Evolutionary conservation across 1,140 invertebrate genomes (phyloP).

Genomic region (Hydropsyche tenuis): DNA sequence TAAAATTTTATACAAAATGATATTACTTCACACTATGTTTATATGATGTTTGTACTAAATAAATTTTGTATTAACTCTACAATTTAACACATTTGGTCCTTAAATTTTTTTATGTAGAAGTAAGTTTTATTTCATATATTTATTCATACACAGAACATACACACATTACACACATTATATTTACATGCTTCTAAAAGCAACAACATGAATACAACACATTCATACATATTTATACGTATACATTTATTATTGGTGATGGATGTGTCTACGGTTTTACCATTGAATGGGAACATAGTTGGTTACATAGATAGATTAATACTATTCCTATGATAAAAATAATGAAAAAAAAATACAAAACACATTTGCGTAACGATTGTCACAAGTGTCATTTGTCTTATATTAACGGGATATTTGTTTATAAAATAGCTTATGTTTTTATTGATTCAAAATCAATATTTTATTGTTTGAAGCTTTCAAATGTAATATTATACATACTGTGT

Average conservation of each 20-base stretch:
- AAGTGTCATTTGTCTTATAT: slow-evolving; percentile 39
- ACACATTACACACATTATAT: slow-evolving; percentile 5
- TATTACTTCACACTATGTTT: slow-evolving; percentile 18
- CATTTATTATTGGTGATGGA: slow-evolving; percentile 4
- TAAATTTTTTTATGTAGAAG: not conserved
- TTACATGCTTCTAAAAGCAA: not conserved
- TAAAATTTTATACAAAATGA: slow-evolving; percentile 19
- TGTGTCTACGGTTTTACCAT: slow-evolving; percentile 9
- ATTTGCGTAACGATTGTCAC: slow-evolving; percentile 40
- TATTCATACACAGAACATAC: slow-evolving; percentile 1
- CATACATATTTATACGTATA: slow-evolving; percentile 17
- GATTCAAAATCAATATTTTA: slow-evolving; percentile 37
- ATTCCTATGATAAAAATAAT: slow-evolving; percentile 19
- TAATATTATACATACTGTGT: slow-evolving; percentile 47
- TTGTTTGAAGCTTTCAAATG: slow-evolving; percentile 47
- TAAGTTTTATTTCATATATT: slow-evolving; percentile 6
- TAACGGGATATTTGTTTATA: slow-evolving; percentile 30
- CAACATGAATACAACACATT: not conserved
- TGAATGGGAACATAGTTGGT: slow-evolving; percentile 23
- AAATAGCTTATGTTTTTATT: slow-evolving; percentile 43
- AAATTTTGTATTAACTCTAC: slow-evolving; percentile 10
- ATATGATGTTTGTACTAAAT: slow-evolving; percentile 13
- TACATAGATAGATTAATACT: slow-evolving; percentile 31
- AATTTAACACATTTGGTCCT: not conserved
- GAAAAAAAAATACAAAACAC: slow-evolving; percentile 29